Percentiles rank a stretch among this genome's conserved stretches.
Conservation (phyloP, 2,797 vertebrate species). For the Gymnothorax javanicus region DNA sequence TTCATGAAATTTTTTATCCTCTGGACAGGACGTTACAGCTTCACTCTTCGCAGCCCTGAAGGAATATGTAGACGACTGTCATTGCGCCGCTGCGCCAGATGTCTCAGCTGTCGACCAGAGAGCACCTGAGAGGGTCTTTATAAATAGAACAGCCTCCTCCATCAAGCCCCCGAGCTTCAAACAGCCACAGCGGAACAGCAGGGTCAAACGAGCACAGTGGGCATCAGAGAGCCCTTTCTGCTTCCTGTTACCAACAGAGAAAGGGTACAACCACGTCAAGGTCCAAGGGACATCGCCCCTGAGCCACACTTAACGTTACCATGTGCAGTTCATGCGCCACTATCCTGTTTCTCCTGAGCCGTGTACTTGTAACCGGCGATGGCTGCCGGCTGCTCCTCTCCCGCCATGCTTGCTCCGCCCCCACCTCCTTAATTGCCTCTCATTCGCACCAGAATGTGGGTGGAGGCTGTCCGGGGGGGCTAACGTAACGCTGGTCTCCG, state of each 20-base stretch:
- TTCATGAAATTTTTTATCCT: not conserved
- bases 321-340: too few relatives aligned
- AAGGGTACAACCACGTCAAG: not conserved
- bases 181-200: not conserved
- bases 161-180: not conserved
- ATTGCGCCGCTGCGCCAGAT: conserved; percentile 63
- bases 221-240: conserved; percentile 35
- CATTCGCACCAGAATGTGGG: not conserved
- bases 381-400: not conserved
- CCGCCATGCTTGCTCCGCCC: not conserved
- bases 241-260: not conserved
- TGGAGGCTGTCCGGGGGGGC: too few relatives aligned
- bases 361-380: not conserved
- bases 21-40: not conserved
- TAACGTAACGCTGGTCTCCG: not conserved
- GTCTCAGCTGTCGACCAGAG: conserved; percentile 66
- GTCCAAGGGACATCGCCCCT: too few relatives aligned
- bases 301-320: too few relatives aligned
- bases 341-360: too few relatives aligned
- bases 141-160: conserved; percentile 59
- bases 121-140: conserved; percentile 68
- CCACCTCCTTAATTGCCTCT: not conserved
- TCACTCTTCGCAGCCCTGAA: conserved; percentile 46
- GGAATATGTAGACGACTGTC: conserved; percentile 52
- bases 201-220: conserved; percentile 28